Base-by-base conservation (phyloP, 2,888 invertebrate species). In the Chrysodeixis includens region DNA sequence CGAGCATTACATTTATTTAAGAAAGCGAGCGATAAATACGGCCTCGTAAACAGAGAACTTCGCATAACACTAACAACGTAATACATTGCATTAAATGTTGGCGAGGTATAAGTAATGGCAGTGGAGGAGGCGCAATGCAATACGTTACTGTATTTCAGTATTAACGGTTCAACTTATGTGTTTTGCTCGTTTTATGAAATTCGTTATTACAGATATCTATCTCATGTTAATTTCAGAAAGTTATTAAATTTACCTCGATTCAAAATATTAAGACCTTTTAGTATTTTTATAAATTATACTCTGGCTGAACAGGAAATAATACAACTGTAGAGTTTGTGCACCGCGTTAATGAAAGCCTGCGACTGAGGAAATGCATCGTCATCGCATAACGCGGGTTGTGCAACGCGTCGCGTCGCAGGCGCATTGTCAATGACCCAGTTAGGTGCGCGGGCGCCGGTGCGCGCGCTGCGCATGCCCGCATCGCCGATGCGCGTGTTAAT, bases 381-480 rank as follows among this genome's bases (percentile, higher is more conserved):
- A 62, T 61, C 54, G 58, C 67, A 56, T 73, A 63, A 46, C 46
- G 62, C 60, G 59, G 51, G 32, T 14, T 54, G 44, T 14, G 40
- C 56, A 56, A 64, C 22, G 52, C 30, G 61, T 53, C 22, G 52
- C 30, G 58, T 53, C 56, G 62, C 71, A 51, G 40, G 70, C 70
- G 57, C 58, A 60, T 79, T 76, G 83, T 76, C 83, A 83, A 82
- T 83, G 84, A 83, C 83, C 83, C 59, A 83, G 79, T 73, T 83
- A 74, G 60, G 35, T 65, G 78, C 70, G 76, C 69, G 65, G 61
- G 75, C 81, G 71, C 71, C 61, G 71, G 56, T 54, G 54, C 30
- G 52, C 66, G n/a, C 26, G 26, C 16, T 51, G 53, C 60, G 55
- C 62, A 56, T 61, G 62, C 80, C 78, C 76, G 76, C 68, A 60